A percentile compares a stretch with the other conserved stretches of the same genome.
These are phyloP conservation scores for Sthenelais limicola DNA, from an alignment of 2,888 invertebrate genomes.

Conservation along the genomic window DNA sequence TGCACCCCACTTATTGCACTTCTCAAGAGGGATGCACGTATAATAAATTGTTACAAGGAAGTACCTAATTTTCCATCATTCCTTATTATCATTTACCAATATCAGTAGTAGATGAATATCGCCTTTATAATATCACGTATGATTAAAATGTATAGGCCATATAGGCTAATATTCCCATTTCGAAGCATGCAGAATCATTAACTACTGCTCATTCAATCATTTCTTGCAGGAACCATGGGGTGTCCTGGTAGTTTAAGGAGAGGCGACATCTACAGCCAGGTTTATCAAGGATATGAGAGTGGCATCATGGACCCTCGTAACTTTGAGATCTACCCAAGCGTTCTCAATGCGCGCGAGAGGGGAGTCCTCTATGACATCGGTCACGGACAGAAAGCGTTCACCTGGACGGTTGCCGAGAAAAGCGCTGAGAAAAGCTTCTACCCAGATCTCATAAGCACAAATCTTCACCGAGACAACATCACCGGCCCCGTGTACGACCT, in stretches of 20 bases:
- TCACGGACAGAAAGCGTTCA: constrained; percentile 64
- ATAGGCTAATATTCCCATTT: too few relatives aligned
- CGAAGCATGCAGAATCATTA: too few relatives aligned
- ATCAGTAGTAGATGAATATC: too few relatives aligned
- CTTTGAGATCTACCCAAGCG: constrained; percentile 51
- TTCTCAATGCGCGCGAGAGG: constrained; percentile 59
- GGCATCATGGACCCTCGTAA: constrained; percentile 55
- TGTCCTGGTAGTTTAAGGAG: constrained; percentile 58
- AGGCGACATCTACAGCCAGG: constrained; percentile 66
- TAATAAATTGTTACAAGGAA: too few relatives aligned
- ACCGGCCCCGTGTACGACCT: constrained; percentile 64
- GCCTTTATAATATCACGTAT: too few relatives aligned
- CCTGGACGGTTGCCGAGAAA: constrained; percentile 61
- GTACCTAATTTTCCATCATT: too few relatives aligned
- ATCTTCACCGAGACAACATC: constrained; percentile 58
- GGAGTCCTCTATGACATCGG: constrained; percentile 65
- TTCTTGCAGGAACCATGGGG: constrained; percentile 11
- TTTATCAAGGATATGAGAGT: constrained; percentile 55
- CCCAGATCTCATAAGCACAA: constrained; percentile 62
- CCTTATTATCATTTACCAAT: too few relatives aligned
- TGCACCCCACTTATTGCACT: too few relatives aligned
- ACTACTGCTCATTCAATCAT: too few relatives aligned
- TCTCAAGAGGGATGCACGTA: too few relatives aligned
- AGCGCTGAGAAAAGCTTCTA: constrained; percentile 56
- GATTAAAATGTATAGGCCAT: too few relatives aligned